Evolutionary conservation across 2,113 vertebrate species (phyloP).

Genomic region (Brienomyrus brachyistius): DNA sequence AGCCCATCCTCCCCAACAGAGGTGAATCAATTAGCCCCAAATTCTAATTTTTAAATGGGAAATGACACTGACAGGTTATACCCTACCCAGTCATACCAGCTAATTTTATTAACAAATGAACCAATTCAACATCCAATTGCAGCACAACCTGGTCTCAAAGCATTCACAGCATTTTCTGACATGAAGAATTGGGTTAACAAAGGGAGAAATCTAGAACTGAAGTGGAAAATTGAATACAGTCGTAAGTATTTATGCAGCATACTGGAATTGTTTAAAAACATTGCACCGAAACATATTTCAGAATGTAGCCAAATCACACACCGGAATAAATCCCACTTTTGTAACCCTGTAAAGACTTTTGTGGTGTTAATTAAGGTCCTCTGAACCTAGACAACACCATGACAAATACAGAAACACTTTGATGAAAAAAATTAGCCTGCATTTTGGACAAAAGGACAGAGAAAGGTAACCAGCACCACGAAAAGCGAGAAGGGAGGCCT

Average conservation of each 20-base stretch:
- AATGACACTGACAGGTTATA: not conserved
- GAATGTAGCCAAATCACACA: not conserved
- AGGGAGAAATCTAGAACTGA: not conserved
- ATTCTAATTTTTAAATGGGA: not conserved
- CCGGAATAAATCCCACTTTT: not conserved
- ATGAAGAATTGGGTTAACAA: not conserved
- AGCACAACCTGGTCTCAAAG: not conserved
- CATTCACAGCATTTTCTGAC: not conserved
- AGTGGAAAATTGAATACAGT: not conserved
- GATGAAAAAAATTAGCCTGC: not conserved
- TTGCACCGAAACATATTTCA: not conserved
- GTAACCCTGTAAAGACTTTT: not conserved
- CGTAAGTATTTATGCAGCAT: not conserved
- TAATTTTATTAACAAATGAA: not conserved
- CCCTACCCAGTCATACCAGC: not conserved
- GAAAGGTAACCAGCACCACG: not conserved
- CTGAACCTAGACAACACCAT: not conserved
- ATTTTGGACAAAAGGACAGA: not conserved
- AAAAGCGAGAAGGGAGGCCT: conserved; percentile 53
- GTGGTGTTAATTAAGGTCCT: not conserved
- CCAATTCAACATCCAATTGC: not conserved
- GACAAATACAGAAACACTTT: not conserved
- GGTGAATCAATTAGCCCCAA: not conserved
- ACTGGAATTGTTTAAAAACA: not conserved
- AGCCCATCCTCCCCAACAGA: not conserved